These are phyloP conservation scores for Psophia crepitans DNA, from an alignment of 2,113 vertebrate genomes.

Conservation along the genomic window DNA sequence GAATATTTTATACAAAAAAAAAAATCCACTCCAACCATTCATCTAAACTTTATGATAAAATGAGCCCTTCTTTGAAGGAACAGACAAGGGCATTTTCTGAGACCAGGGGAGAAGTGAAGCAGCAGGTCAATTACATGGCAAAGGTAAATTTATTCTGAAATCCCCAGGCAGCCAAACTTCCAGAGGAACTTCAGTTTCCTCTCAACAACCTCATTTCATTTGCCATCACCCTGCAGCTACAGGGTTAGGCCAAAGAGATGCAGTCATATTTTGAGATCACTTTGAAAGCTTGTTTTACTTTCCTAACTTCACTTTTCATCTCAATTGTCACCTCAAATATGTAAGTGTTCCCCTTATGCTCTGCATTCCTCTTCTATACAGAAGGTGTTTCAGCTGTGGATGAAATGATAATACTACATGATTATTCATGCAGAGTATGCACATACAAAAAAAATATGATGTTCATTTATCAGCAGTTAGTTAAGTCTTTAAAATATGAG, in stretches of 20 bases:
- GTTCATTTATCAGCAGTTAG: conserved; percentile 50
- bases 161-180: background rate
- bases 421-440: conserved; percentile 44
- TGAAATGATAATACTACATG: conserved; percentile 27
- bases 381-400: conserved; percentile 7
- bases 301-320: background rate
- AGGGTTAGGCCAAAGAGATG: background rate
- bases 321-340: conserved; percentile 6
- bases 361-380: background rate
- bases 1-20: conserved; percentile 51
- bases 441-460: background rate
- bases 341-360: background rate
- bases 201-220: background rate
- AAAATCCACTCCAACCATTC: conserved; percentile 16
- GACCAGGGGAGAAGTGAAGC: background rate
- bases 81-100: background rate
- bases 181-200: background rate
- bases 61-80: background rate
- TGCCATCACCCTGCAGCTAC: background rate
- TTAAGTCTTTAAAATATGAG: conserved; percentile 34
- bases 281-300: conserved; percentile 7
- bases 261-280: background rate
- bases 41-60: conserved; percentile 46
- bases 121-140: background rate
- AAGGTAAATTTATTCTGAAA: background rate